phyloP scores from a whole-genome alignment of 1,140 invertebrate genomes.

The Drosophila ficusphila region DNA sequence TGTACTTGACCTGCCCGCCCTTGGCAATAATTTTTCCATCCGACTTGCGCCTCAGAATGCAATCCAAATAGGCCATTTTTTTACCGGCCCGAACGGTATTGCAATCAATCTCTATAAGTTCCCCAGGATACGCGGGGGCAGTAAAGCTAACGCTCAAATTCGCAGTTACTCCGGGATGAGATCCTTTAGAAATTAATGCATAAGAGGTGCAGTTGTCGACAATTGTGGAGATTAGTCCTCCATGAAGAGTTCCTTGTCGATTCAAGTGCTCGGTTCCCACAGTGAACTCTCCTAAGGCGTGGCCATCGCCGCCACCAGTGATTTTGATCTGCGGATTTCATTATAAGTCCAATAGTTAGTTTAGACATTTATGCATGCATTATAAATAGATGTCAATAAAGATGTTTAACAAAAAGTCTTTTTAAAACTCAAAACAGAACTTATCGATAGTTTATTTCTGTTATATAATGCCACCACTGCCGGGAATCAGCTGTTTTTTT shows the following conservation, averaged over 20 bases:
- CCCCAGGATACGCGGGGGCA: conserved; percentile 90
- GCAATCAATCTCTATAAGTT: conserved; percentile 91
- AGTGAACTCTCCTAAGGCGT: conserved; percentile 87
- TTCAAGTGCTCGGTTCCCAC: conserved; percentile 92
- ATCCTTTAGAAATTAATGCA: conserved; percentile 89
- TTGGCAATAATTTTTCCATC: conserved; percentile 90
- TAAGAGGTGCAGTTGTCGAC: conserved; percentile 93
- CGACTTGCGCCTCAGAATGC: conserved; percentile 90
- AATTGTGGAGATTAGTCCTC: conserved; percentile 92
- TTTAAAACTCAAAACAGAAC: background rate
- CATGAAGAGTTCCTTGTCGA: conserved; percentile 90
- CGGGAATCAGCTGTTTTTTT: conserved; percentile 49
- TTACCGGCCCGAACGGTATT: conserved; percentile 90
- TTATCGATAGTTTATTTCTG: conserved; percentile 47
- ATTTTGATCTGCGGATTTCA: conserved; percentile 56
- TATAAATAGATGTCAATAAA: too few relatives aligned
- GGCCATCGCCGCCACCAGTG: conserved; percentile 64
- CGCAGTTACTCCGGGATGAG: conserved; percentile 89
- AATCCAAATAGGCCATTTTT: conserved; percentile 92
- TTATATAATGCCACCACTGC: conserved; percentile 56
- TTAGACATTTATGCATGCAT: too few relatives aligned
- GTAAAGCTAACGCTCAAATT: conserved; percentile 90
- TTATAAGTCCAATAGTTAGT: too few relatives aligned
- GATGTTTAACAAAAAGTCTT: too few relatives aligned
- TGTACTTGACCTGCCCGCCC: conserved; percentile 92